These are phyloP conservation scores for Drosophila longiperda DNA, from an alignment of 2,888 invertebrate genomes.

Conservation along the genomic window DNA sequence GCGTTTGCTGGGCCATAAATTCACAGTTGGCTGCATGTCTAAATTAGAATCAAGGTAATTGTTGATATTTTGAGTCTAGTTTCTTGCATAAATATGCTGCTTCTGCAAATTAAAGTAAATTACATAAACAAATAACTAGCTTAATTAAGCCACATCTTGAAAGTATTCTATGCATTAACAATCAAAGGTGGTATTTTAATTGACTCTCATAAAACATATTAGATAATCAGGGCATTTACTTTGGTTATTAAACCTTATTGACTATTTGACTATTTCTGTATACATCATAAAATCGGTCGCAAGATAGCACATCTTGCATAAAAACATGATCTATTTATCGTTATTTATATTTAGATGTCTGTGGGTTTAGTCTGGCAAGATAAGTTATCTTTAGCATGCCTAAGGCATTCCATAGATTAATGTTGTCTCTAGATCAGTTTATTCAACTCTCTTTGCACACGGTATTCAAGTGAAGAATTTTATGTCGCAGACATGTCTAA, in stretches of 20 bases:
- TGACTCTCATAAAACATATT: background rate
- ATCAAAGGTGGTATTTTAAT: background rate
- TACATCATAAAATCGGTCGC: background rate
- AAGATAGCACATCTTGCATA: no score
- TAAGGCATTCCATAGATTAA: background rate
- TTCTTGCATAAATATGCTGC: slow-evolving; percentile 20
- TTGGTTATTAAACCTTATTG: background rate
- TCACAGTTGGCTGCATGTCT: slow-evolving; percentile 55
- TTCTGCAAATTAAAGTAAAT: slow-evolving; percentile 11
- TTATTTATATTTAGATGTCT: background rate
- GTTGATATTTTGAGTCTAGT: slow-evolving; percentile 28
- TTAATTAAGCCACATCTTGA: slow-evolving; percentile 6
- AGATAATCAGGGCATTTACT: background rate
- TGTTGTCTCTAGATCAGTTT: background rate
- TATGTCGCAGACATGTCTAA: background rate
- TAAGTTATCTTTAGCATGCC: background rate
- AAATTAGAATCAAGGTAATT: slow-evolving; percentile 53
- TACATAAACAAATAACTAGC: slow-evolving; percentile 12
- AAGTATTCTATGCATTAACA: background rate
- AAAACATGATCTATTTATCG: background rate
- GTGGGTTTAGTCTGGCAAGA: background rate
- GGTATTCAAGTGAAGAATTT: background rate
- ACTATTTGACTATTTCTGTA: background rate
- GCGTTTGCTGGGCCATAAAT: slow-evolving; percentile 61
- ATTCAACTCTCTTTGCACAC: background rate